Evolutionary conservation across 2,797 vertebrate species (phyloP), one percentile per base, ranked within the genome.

Genomic region (Pantherophis alleghaniensis): DNA sequence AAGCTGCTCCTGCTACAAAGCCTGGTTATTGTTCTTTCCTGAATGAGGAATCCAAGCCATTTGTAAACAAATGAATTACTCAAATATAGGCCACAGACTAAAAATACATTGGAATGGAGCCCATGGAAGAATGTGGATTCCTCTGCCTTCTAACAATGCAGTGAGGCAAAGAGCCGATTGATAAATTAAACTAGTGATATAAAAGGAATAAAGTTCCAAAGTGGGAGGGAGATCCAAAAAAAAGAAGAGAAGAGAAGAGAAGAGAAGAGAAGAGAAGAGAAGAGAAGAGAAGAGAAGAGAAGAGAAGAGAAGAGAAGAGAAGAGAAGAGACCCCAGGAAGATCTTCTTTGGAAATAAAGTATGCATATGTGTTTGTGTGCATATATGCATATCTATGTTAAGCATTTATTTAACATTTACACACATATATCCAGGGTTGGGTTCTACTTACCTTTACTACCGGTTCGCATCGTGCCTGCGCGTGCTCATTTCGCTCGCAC

Each of bases 111-210:
- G 95, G 94, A 97, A 87, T 57, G 13, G 51, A 96, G 91, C 94
- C 94, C 90, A 92, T 51, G 4, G 91, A 92, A 90, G 91, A 95
- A 92, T 91, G 60, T 94, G 56, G 4, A 37, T 96, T 97, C 92
- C 91, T 95, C 96, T 97, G 94, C 92, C 93, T 90, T 96, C 88
- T 86, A 95, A 97, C 93, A 97, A 94, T 96, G 79, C 91, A 59
- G 94, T 95, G 90, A 94, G 95, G 42, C 91, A 92, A 89, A 96
- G 94, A 32, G 93, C 92, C 79, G 92, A 63, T 22, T 51, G 88
- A 89, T 97, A 94, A 96, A 88, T 93, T 94, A 94, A 97, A 96
- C 91, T 95, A 57, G 79, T 59, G 60, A 79, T 37, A 93, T 22
- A 93, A 79, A 95, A 94, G 88, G 32, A 91, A 26, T 16, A 16